These are phyloP conservation scores for Ophioninae sp. DNA, from an alignment of 2,888 invertebrate species.

Conservation along the genomic window DNA sequence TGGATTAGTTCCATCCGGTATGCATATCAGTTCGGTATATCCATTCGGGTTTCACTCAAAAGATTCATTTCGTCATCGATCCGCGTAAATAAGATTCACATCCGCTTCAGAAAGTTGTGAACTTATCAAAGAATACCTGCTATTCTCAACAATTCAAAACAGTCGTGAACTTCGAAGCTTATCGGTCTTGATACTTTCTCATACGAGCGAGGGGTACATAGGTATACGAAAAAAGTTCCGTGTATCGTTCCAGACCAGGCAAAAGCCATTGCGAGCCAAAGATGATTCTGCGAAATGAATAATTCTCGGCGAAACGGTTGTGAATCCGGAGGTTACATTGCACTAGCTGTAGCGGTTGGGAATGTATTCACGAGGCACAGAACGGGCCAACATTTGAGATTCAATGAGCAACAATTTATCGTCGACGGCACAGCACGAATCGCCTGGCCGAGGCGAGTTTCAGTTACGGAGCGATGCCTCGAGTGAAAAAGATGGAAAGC, in stretches of 20 bases:
- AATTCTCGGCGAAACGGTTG: conserved; percentile 21
- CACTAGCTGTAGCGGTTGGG: conserved; percentile 17
- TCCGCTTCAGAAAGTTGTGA: neutral
- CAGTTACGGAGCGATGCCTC: conserved; percentile 1
- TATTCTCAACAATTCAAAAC: neutral
- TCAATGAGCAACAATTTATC: conserved; percentile 59
- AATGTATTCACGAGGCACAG: conserved; percentile 40
- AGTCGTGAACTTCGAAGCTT: neutral
- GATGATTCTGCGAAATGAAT: conserved; percentile 22
- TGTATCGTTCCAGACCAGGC: neutral
- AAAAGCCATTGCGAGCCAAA: conserved; percentile 8
- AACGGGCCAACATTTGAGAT: conserved; percentile 44
- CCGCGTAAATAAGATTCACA: neutral
- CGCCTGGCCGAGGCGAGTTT: conserved; percentile 1
- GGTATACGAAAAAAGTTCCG: neutral
- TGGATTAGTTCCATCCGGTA: neutral
- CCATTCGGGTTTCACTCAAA: neutral
- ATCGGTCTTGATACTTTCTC: neutral
- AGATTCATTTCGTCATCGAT: neutral
- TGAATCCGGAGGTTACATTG: conserved; percentile 35
- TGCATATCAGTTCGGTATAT: neutral
- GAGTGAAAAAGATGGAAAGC: conserved; percentile 2
- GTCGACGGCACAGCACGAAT: conserved; percentile 25
- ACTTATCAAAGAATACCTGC: neutral
- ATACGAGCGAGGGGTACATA: neutral